Percentiles rank a stretch among this genome's conserved stretches.
These are phyloP conservation scores for Rhinogobius similis DNA, from an alignment of 2,113 vertebrate genomes.

Conservation along the genomic window DNA sequence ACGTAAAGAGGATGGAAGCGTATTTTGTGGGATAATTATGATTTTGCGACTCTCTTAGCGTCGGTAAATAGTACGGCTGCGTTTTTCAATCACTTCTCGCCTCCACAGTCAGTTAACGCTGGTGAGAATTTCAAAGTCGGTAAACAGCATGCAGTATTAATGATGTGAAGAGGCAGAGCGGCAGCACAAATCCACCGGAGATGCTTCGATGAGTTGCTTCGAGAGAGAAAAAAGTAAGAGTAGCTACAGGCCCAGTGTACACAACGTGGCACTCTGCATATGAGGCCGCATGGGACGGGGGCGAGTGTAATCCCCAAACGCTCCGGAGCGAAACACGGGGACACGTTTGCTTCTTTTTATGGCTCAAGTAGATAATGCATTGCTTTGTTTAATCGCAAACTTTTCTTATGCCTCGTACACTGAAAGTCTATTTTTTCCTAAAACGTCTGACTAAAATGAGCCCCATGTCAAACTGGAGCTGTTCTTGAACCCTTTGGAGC, in stretches of 20 bases:
- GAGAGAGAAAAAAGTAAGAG: slow-evolving; percentile 38
- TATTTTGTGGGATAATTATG: slow-evolving; percentile 4
- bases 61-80: neutral
- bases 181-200: slow-evolving; percentile 45
- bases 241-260: slow-evolving; percentile 50
- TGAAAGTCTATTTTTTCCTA: too few relatives aligned
- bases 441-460: too few relatives aligned
- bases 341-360: neutral
- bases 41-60: neutral
- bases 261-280: slow-evolving; percentile 46
- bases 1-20: neutral
- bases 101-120: slow-evolving; percentile 36
- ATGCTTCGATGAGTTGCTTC: slow-evolving; percentile 46
- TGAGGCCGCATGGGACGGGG: slow-evolving; percentile 49
- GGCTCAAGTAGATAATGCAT: neutral
- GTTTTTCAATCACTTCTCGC: slow-evolving; percentile 11
- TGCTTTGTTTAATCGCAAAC: neutral
- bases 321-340: neutral
- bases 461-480: too few relatives aligned
- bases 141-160: slow-evolving; percentile 56
- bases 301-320: slow-evolving; percentile 43
- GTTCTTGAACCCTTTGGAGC: too few relatives aligned
- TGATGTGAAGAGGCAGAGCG: slow-evolving; percentile 45
- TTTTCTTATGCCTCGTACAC: too few relatives aligned
- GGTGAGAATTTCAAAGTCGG: slow-evolving; percentile 42